Evolutionary conservation across 2,888 invertebrate genomes (phyloP).

Genomic region (Anthophora plumipes): DNA sequence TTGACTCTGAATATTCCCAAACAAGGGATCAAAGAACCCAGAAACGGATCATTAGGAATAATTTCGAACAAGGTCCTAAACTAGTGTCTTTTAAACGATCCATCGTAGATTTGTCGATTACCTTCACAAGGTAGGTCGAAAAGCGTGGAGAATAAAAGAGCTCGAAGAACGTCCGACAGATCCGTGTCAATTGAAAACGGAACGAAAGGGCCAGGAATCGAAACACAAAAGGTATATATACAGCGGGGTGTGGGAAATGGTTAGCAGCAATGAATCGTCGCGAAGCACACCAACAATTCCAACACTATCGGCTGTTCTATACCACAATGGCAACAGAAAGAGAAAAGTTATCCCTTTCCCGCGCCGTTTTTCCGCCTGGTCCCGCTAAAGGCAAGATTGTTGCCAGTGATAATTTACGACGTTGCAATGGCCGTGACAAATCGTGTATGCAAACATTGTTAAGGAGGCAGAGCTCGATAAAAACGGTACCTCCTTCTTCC

Average conservation of each 20-base stretch:
- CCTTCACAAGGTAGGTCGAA: neutral
- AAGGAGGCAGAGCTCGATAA: conserved; percentile 76
- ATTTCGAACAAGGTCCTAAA: too few species aligned
- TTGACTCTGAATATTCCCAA: too few species aligned
- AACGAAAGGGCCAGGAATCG: neutral
- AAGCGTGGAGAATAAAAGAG: too few species aligned
- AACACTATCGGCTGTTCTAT: too few species aligned
- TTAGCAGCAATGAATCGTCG: conserved; percentile 1
- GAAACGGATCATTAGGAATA: too few species aligned
- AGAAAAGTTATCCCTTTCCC: conserved; percentile 39
- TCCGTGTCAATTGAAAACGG: neutral
- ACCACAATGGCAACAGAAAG: neutral
- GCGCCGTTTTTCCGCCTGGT: conserved; percentile 18
- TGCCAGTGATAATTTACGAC: conserved; percentile 79
- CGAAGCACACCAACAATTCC: neutral
- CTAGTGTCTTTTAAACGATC: neutral
- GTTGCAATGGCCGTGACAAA: conserved; percentile 82
- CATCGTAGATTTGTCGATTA: neutral
- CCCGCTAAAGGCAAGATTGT: conserved; percentile 51
- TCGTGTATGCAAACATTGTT: conserved; percentile 83
- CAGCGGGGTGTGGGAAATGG: neutral
- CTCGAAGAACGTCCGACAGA: neutral
- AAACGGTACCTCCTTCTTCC: conserved; percentile 74
- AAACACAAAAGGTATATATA: neutral
- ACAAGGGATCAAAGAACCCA: too few species aligned